Conservation (phyloP, 1,140 invertebrate genomes). For the Drosophila seguyi region DNA sequence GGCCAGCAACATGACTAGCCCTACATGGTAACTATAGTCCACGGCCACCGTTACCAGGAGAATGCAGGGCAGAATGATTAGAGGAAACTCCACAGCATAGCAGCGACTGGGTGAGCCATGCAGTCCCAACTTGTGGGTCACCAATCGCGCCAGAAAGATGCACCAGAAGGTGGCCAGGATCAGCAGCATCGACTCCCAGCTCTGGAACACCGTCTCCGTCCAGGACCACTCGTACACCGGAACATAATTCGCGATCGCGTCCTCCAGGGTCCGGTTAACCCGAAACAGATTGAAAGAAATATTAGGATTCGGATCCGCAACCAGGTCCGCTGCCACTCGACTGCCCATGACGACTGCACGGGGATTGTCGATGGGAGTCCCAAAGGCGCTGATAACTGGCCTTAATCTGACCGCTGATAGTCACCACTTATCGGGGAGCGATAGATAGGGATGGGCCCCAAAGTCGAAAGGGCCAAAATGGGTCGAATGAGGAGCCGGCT, state of each 20-base stretch:
- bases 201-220: conserved; percentile 28
- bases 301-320: not conserved
- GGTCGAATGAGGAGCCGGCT: not conserved
- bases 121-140: conserved; percentile 22
- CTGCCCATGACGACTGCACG: conserved; percentile 37
- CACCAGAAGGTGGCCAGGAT: conserved; percentile 62
- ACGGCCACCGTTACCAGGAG: conserved; percentile 64
- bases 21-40: conserved; percentile 29
- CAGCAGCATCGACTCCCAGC: conserved; percentile 37
- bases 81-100: conserved; percentile 48
- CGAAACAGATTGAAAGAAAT: not conserved
- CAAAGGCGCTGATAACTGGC: conserved; percentile 30
- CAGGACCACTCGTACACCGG: conserved; percentile 40
- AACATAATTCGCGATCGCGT: not conserved
- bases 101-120: conserved; percentile 12
- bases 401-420: conserved; percentile 48
- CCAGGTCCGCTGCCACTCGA: not conserved
- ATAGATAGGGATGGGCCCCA: conserved; percentile 16
- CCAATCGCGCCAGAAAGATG: conserved; percentile 49
- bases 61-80: conserved; percentile 61
- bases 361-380: not conserved
- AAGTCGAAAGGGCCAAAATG: conserved; percentile 4
- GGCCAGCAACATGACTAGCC: conserved; percentile 17
- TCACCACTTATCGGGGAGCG: conserved; percentile 31
- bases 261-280: conserved; percentile 1